Evolutionary conservation across 2,888 invertebrate species (phyloP).

Genomic region (Limulus polyphemus): DNA sequence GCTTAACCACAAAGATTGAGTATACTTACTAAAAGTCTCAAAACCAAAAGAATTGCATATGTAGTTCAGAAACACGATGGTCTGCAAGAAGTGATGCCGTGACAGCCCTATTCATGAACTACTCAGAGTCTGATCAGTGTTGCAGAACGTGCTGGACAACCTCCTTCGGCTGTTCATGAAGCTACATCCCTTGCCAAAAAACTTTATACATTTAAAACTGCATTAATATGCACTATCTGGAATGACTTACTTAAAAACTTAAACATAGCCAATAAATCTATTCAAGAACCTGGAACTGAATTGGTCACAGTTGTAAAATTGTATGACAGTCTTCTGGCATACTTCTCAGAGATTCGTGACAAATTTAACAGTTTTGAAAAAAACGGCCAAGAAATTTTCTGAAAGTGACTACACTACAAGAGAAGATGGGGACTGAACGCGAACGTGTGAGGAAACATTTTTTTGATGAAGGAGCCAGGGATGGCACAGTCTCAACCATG

Average conservation of each 20-base stretch:
- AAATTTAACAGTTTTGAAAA: not conserved
- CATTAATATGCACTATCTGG: not conserved
- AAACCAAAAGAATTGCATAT: slow-evolving; percentile 3
- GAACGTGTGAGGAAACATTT: not conserved
- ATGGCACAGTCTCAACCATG: not conserved
- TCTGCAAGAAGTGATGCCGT: slow-evolving; percentile 5
- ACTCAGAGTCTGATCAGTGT: too few relatives aligned
- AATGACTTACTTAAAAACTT: not conserved
- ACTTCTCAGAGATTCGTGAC: not conserved
- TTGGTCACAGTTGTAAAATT: not conserved
- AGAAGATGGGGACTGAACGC: too few relatives aligned
- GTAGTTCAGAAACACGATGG: slow-evolving; percentile 3
- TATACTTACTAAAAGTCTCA: too few relatives aligned
- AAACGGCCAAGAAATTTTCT: not conserved
- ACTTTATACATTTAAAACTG: not conserved
- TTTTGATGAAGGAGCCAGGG: not conserved
- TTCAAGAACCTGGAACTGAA: not conserved
- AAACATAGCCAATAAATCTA: not conserved
- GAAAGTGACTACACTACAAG: not conserved
- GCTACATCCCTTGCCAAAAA: too few relatives aligned
- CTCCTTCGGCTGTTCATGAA: too few relatives aligned
- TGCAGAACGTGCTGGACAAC: too few relatives aligned
- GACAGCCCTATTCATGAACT: slow-evolving; percentile 1
- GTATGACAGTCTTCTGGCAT: not conserved
- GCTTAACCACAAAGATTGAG: not conserved